These are phyloP conservation scores for Hestina assimilis DNA, from an alignment of 1,140 invertebrate genomes.

Conservation along the genomic window DNA sequence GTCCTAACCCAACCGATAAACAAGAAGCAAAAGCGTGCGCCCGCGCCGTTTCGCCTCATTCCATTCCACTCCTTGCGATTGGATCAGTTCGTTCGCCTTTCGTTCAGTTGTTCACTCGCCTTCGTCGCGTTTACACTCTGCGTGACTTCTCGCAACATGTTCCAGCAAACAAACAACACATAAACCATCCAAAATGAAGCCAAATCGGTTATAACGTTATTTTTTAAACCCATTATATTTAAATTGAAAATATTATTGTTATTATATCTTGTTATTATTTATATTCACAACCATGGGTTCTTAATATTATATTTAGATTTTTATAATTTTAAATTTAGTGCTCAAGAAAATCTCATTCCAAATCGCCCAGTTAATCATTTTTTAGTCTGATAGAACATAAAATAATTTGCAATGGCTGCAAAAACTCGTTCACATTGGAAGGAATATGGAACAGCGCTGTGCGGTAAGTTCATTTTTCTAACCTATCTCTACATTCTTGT, in stretches of 20 bases:
- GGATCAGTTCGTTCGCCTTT: conserved; percentile 66
- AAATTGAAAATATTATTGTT: conserved; percentile 72
- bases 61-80: conserved; percentile 56
- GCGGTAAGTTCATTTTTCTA: conserved; percentile 73
- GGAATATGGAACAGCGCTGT: conserved; percentile 77
- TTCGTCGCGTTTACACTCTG: conserved; percentile 58
- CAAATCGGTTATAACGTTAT: conserved; percentile 76
- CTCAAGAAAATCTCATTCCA: conserved; percentile 77
- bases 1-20: conserved; percentile 58
- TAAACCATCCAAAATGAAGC: conserved; percentile 77
- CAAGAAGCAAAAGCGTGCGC: conserved; percentile 73
- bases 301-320: conserved; percentile 64
- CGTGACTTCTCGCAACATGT: conserved; percentile 66
- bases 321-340: conserved; percentile 64
- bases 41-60: conserved; percentile 71
- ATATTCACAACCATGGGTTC: conserved; percentile 65
- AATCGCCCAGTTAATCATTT: conserved; percentile 59
- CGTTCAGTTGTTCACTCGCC: conserved; percentile 71
- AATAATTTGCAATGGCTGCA: conserved; percentile 65
- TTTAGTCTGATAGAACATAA: conserved; percentile 45
- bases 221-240: conserved; percentile 68
- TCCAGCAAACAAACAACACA: conserved; percentile 73
- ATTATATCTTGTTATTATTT: conserved; percentile 70
- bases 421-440: conserved; percentile 77
- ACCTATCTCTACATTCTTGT: conserved; percentile 46